Base-by-base conservation (phyloP, 2,113 vertebrate genomes). In the Urocynchramus pylzowi region DNA sequence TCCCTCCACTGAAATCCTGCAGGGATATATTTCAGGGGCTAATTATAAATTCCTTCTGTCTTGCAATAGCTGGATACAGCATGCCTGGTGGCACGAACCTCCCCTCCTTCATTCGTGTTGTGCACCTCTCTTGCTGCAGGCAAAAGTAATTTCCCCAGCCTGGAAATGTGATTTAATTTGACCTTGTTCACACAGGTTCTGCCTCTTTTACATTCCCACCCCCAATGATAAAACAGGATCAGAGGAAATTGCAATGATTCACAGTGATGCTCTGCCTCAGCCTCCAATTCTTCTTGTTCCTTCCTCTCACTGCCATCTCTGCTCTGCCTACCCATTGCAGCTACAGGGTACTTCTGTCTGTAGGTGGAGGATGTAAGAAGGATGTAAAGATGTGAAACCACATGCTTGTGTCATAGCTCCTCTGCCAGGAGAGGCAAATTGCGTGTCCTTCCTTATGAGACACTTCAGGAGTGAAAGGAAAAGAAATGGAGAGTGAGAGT, bases 151-250 rank as follows among this genome's bases (percentile, higher is more conserved):
- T 97, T 97, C 94, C 94, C 96, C 95, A 96, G 97, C 92, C 87
- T 97, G 87, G 94, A 97, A 97, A 97, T 95, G 95, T 97, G 97
- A 97, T 97, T 97, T 97, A 96, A 97, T 97, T 97, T 97, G 97
- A 97, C 96, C 95, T 97, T 96, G 96, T 97, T 97, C 95, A 89
- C 92, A 96, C 88, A 87, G 95, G 92, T 97, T 97, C 89, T 78
- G 90, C 91, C 90, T 96, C 95, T 97, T 92, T 97, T 96, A 97
- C 92, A 85, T 94, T 95, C 87, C 91, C 92, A 95, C 89, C 89
- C 90, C 91, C 95, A 94, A 82, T 89, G 95, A 96, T 94, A 92
- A 95, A 96, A 93, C 90, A 89, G 93, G 87, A 96, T 93, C 91
- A 80, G 87, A 92, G 87, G 91, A 96, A 97, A 97, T 96, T 94